Evolutionary conservation across 2,797 vertebrate species (phyloP), one percentile per base, ranked within the genome.

Genomic region (Acropternis orthonyx): DNA sequence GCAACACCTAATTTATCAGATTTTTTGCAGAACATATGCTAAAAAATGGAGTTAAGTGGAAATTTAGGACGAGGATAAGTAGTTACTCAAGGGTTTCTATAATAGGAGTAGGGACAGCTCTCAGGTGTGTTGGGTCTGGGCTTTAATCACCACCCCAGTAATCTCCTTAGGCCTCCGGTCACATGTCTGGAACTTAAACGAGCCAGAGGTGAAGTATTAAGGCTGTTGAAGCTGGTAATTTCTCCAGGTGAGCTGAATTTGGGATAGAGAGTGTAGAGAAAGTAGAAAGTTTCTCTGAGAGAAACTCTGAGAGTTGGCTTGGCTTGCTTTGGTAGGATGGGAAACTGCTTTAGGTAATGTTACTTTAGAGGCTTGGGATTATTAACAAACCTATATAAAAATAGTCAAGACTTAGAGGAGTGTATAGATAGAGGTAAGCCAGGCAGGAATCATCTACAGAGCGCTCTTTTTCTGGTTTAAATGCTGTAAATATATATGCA

Each of bases 81-180:
- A 36, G 17, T 76, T 48, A 28, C 36, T 48, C 2, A 2, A 52
- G 56, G 8, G 44, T n/a, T 63, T 37, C 75, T 84, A 3, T 58
- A 21, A 46, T 3, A 66, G 44, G 23, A 34, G 30, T 24, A 4
- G 39, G 26, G 32, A 7, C 15, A 86, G 43, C 72, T 76, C 41
- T 83, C 89, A 95, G 91, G 90, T 96, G 93, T 88, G 49, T 9
- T 89, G 85, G 23, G 80, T 8, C 68, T 80, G 48, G 66, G 54
- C 68, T 94, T 68, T 85, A 27, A 87, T 80, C 61, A 48, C 15
- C 51, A 77, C 52, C 44, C 77, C 49, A 44, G 6, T 27, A 58
- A 88, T 59, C 76, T 73, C 63, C 7, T 86, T 15, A 71, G 44
- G 69, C 76, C 20, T 58, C 52, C 61, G 75, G 39, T 51, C 43